Evolutionary conservation across 2,888 invertebrate genomes (phyloP), one percentile per base, ranked within the genome.

Genomic region (Eristalis intricaria): DNA sequence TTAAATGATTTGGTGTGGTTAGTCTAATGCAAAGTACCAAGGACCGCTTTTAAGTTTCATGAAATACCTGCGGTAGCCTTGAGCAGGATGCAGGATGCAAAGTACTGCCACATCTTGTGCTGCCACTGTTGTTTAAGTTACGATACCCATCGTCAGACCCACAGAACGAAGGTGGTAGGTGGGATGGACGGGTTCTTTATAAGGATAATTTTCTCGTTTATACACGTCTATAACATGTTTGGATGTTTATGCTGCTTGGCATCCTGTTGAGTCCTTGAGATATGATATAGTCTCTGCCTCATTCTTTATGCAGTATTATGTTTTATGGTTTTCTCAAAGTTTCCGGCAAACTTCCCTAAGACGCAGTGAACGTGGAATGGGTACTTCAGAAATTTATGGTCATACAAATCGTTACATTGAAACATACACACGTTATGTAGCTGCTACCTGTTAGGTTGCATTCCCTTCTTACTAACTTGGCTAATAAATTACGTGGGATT

Each of bases 11-110:
- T 78, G 74, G 69, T 78, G 78, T 78, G 86, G 86, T 78, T 63
- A 83, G 82, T 78, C 78, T 83, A 78, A 83, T 78, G 78, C 83
- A 83, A 75, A 86, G 78, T 83, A 74, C 73, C 66, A 82, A 63
- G 77, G 77, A 82, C 69, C 81, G 82, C 71, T 77, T 81, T 85
- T 77, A 77, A 81, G 74, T 86, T 86, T 83, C 70, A 71, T 70
- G 66, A 82, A 86, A 86, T 86, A 86, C 86, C 83, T 82, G 86
- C 74, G 86, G 86, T 83, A 83, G 78, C 86, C 86, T 71, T 11
- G 32, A 64, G 86, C 69, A 43, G 38, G 38, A 83, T 75, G 38
- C 70, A 82, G 15, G 65, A 70, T 64, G 26, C 50, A 50, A 50
- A 50, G 50, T 50, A 50, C 29, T 78, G 40, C 26, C 26, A 29